Conservation (phyloP, 1,140 invertebrate genomes). For the Doryteuthis pealeii region DNA sequence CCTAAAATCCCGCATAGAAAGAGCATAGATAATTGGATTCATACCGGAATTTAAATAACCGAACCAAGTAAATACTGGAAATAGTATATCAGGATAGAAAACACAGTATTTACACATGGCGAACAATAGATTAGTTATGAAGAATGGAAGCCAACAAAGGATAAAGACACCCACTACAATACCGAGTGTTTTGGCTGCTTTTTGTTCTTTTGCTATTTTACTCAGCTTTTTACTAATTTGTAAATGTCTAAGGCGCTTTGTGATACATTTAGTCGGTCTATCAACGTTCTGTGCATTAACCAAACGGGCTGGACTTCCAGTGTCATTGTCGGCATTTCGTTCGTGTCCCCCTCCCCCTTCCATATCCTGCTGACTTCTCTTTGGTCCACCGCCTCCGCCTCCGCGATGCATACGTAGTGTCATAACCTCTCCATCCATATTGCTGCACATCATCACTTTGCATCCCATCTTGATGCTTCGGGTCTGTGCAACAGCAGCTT, state of each 20-base stretch:
- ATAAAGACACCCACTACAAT: slow-evolving; percentile 93
- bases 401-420: slow-evolving; percentile 55
- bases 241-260: slow-evolving; percentile 48
- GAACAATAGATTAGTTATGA: slow-evolving; percentile 83
- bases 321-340: slow-evolving; percentile 29
- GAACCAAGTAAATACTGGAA: slow-evolving; percentile 60
- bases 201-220: slow-evolving; percentile 73
- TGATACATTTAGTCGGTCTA: slow-evolving; percentile 46
- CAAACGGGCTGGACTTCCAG: slow-evolving; percentile 28
- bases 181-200: slow-evolving; percentile 92
- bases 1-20: slow-evolving; percentile 70
- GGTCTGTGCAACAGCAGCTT: slow-evolving; percentile 48
- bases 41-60: slow-evolving; percentile 63
- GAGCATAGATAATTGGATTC: slow-evolving; percentile 65
- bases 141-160: slow-evolving; percentile 96
- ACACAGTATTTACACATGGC: slow-evolving; percentile 71
- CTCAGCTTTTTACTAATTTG: slow-evolving; percentile 53
- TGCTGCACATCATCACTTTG: slow-evolving; percentile 42
- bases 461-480: slow-evolving; percentile 47
- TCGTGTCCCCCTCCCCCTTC: not conserved
- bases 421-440: slow-evolving; percentile 49
- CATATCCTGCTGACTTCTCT: slow-evolving; percentile 15
- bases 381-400: slow-evolving; percentile 33
- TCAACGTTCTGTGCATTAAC: slow-evolving; percentile 22
- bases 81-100: slow-evolving; percentile 46